Evolutionary conservation across 1,140 invertebrate genomes (phyloP), one percentile per base, ranked within the genome.

Genomic region (Formica exsecta): DNA sequence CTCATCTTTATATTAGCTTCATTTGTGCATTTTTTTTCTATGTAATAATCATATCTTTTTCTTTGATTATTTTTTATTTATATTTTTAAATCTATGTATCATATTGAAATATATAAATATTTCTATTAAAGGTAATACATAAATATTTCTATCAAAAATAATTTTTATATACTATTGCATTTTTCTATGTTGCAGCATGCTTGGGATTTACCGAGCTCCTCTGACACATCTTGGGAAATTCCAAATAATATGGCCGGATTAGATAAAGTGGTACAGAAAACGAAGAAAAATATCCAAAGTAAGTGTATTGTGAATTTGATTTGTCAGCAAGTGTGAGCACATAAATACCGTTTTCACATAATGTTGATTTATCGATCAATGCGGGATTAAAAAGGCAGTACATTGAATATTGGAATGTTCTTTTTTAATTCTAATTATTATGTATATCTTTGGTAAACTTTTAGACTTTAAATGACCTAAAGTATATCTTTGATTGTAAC

Each of bases 171-270:
- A 54, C 22, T 22, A 2, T 41, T 25, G 2, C 16, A 19, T 48
- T 68, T 61, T 70, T 62, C 22, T 29, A 22, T 86, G 75, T 94
- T 94, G 54, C 93, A 97, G 96, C 96, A 96, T 91, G 95, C 96
- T 81, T 97, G 97, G 96, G 96, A 97, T 86, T 90, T 96, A 79
- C 93, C 74, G 74, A 92, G 93, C 77, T 94, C 92, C 65, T 92
- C 95, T 77, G 95, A 94, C 68, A 89, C 91, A 92, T 94, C 90
- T 36, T 93, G 91, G 87, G 95, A 96, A 91, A 92, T 96, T 22
- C 94, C 95, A 91, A 96, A 96, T 70, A 85, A 85, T 9, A 96
- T 95, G 91, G 94, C 95, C 16, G 96, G 96, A 51, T 95, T 96
- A 86, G 96, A 97, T 87, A 96, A 96, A 92, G 96, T 96, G 91